phyloP scores from a whole-genome alignment of 2,888 invertebrate species.

The Drosophila crucigera region DNA sequence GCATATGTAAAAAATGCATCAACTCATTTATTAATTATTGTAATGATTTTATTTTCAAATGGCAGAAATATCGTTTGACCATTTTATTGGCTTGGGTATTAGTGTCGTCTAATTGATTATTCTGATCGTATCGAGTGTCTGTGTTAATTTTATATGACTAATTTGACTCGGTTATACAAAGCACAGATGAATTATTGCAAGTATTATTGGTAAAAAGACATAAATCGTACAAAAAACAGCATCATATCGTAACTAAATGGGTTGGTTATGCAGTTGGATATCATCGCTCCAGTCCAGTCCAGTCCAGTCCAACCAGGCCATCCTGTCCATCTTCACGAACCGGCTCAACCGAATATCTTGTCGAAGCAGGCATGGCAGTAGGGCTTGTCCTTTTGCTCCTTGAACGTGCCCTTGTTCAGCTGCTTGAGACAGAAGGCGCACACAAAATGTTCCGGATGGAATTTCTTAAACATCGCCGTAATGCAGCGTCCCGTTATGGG shows the following conservation, averaged over 20 bases:
- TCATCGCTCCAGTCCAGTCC: constrained; percentile 11
- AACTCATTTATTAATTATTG: constrained; percentile 19
- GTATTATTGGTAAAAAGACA: constrained; percentile 40
- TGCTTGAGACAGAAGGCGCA: constrained; percentile 99
- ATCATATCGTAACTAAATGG: constrained; percentile 46
- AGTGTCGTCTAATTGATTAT: constrained; percentile 73
- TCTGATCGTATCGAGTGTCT: constrained; percentile 40
- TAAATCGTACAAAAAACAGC: constrained; percentile 64
- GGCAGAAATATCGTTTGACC: constrained; percentile 71
- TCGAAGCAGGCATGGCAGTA: constrained; percentile 99
- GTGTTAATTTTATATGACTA: constrained; percentile 74
- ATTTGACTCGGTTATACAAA: constrained; percentile 80
- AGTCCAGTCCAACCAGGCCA: not conserved
- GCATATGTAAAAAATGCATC: not conserved
- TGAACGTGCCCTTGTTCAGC: constrained; percentile 99
- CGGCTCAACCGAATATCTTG: constrained; percentile 94
- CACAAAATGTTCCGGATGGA: constrained; percentile 99
- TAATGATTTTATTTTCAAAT: constrained; percentile 59
- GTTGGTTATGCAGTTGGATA: constrained; percentile 17
- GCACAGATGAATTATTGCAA: constrained; percentile 63
- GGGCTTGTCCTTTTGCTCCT: constrained; percentile 99
- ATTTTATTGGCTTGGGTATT: constrained; percentile 63
- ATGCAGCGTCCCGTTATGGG: constrained; percentile 99
- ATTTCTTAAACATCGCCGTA: constrained; percentile 99
- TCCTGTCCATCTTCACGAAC: not conserved